Evolutionary conservation across 2,797 vertebrate genomes (phyloP).

Genomic region (Parauchenoglanis punctatus): DNA sequence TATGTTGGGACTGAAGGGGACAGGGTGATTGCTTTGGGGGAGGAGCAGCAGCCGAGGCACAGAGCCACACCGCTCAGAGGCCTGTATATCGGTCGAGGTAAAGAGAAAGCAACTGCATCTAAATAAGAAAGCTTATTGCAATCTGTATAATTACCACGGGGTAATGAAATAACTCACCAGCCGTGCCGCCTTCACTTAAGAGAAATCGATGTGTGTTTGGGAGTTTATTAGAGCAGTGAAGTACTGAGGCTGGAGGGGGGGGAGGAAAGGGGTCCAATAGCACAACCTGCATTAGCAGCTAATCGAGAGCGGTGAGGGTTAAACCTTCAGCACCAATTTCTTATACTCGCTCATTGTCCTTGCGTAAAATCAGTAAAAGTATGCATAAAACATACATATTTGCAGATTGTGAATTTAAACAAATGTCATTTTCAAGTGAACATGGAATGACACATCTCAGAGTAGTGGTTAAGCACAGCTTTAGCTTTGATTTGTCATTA

Average conservation of each 20-base stretch:
- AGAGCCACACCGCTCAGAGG: constrained; percentile 62
- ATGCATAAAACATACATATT: background rate
- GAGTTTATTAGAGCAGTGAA: constrained; percentile 82
- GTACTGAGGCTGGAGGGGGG: constrained; percentile 69
- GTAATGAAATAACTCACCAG: constrained; percentile 84
- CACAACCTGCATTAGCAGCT: constrained; percentile 75
- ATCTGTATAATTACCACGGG: constrained; percentile 82
- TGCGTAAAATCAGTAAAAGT: background rate
- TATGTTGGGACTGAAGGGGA: constrained; percentile 72
- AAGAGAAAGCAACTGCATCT: constrained; percentile 71
- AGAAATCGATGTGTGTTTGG: constrained; percentile 81
- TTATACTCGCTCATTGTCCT: background rate
- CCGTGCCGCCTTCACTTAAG: constrained; percentile 82
- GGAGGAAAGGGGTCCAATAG: constrained; percentile 45
- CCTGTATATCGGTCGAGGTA: constrained; percentile 52
- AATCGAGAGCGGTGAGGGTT: constrained; percentile 63
- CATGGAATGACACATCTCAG: constrained; percentile 5
- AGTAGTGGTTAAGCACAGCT: constrained; percentile 17
- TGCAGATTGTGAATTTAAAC: background rate
- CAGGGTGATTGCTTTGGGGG: constrained; percentile 71
- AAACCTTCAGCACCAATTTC: constrained; percentile 22
- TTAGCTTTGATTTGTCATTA: constrained; percentile 21
- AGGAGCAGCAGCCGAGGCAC: constrained; percentile 33
- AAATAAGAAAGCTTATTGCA: constrained; percentile 81
- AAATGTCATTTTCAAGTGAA: constrained; percentile 12